Evolutionary conservation across 2,888 invertebrate species (phyloP), one percentile per base, ranked within the genome.

Genomic region (Chromoteleia sp.): DNA sequence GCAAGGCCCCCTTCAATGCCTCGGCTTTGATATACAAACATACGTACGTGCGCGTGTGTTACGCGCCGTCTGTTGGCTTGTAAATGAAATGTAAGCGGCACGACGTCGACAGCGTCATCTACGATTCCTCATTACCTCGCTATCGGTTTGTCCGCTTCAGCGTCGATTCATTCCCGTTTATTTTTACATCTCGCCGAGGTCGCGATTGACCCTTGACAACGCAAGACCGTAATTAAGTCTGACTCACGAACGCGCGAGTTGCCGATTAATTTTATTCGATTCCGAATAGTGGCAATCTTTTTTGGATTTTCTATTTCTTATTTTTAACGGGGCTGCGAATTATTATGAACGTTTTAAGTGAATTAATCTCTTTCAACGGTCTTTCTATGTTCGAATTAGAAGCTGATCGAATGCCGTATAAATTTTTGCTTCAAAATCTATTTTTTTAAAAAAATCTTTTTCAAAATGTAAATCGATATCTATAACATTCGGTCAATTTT

Each of bases 1-100:
- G 89, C 90, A 90, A 80, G 90, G 88, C 86, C 87, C 87, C 83
- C 86, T 88, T 90, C 90, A 90, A 90, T 90, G 86, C 90, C 89
- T 86, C 86, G 84, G 85, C 85, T 84, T 86, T 85, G 86, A 86
- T 85, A 87, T 78, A 85, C 65, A 73, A 58, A 33, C 43, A 61
- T 73, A 63, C 30, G 45, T n/a, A 7, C 12, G 48, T 54, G 68
- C 81, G 68, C 75, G 81, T 86, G 85, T 84, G 84, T 84, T 83
- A 83, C 84, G 86, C 86, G 86, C 83, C 84, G 86, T 76, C 77
- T 71, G 73, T 75, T 78, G 70, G 58, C 63, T 58, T 54, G 73
- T 59, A 68, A 65, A 73, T 65, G 70, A 81, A 75, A 75, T 70
- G 70, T 56, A 68, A 80, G 65, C 80, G 56, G 68, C 54, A 65